Conservation (phyloP, 2,888 invertebrate species). For the Nephrotoma appendiculata region DNA sequence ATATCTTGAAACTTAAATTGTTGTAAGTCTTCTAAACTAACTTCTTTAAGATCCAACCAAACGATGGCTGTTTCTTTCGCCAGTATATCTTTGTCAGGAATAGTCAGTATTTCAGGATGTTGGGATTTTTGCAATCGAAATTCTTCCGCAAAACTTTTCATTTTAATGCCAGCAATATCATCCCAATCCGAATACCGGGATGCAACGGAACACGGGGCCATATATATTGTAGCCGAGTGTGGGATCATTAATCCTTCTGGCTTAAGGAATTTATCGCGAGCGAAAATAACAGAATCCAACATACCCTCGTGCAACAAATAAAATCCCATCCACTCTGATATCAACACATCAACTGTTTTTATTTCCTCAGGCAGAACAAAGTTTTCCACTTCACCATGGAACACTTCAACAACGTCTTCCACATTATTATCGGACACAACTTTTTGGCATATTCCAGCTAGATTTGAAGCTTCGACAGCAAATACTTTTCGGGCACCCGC, state of each 20-base stretch:
- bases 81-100: neutral
- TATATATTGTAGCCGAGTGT: constrained; percentile 41
- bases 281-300: constrained; percentile 76
- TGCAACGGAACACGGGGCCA: constrained; percentile 38
- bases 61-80: constrained; percentile 40
- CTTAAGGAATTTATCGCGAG: constrained; percentile 67
- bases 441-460: constrained; percentile 47
- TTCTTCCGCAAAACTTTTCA: constrained; percentile 48
- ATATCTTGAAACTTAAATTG: constrained; percentile 45
- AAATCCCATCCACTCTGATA: constrained; percentile 98
- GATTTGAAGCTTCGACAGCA: constrained; percentile 67
- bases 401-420: constrained; percentile 49
- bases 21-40: constrained; percentile 43
- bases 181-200: constrained; percentile 59
- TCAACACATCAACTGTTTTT: constrained; percentile 69
- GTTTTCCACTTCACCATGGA: constrained; percentile 60
- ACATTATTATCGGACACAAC: constrained; percentile 57
- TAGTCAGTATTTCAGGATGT: constrained; percentile 43
- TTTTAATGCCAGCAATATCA: constrained; percentile 62
- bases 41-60: constrained; percentile 52
- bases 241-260: constrained; percentile 62
- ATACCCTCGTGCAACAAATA: constrained; percentile 90
- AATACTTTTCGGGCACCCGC: constrained; percentile 82
- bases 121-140: constrained; percentile 45
- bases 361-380: constrained; percentile 42